Evolutionary conservation across 2,113 vertebrate genomes (phyloP).

Genomic region (Lasiurus borealis): DNA sequence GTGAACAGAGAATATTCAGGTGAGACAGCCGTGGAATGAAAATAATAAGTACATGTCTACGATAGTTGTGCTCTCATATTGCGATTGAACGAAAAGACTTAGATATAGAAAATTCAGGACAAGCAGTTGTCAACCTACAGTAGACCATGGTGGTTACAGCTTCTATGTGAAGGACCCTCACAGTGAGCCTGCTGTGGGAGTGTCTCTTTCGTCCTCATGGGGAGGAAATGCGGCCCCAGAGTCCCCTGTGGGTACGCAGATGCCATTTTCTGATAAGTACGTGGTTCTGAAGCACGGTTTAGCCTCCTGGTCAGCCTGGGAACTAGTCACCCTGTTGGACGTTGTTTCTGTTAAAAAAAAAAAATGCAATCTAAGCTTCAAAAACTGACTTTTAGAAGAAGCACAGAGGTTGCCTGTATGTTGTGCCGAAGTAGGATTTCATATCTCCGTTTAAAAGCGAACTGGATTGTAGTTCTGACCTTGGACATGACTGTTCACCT

Average conservation of each 20-base stretch:
- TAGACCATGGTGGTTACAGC: neutral
- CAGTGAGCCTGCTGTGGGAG: neutral
- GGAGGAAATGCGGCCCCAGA: neutral
- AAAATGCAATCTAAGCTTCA: neutral
- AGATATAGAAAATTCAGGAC: neutral
- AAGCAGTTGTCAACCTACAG: neutral
- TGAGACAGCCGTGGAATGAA: neutral
- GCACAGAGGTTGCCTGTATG: neutral
- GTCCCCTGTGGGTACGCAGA: neutral
- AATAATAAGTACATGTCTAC: neutral
- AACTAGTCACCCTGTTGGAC: neutral
- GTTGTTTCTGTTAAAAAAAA: neutral
- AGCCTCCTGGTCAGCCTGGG: neutral
- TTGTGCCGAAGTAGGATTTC: neutral
- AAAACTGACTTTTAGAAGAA: constrained; percentile 26
- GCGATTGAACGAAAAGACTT: neutral
- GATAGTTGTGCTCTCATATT: neutral
- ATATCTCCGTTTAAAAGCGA: neutral
- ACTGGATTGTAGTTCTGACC: neutral
- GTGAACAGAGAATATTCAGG: neutral
- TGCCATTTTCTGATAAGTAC: neutral
- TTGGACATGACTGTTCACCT: neutral
- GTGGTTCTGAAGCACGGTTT: neutral
- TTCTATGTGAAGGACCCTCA: rapidly evolving
- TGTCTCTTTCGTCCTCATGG: neutral